These are phyloP conservation scores for Xylota segnis DNA, from an alignment of 2,888 invertebrate genomes.

Conservation along the genomic window DNA sequence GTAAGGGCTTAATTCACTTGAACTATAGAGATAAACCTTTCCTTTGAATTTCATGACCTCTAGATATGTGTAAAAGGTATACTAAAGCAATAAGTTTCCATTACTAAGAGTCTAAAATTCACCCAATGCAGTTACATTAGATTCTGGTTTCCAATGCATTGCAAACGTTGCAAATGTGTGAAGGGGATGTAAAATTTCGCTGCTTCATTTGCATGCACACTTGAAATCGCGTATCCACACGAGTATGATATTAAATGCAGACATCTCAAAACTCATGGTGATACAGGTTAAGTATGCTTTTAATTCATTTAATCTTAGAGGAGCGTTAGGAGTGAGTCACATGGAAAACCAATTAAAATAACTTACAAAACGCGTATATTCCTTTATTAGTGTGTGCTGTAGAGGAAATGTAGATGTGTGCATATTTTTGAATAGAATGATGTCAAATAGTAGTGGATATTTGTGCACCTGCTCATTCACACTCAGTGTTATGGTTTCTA, in stretches of 20 bases:
- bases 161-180: background rate
- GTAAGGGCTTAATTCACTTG: too few relatives aligned
- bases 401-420: background rate
- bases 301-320: background rate
- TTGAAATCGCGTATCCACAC: background rate
- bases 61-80: too few relatives aligned
- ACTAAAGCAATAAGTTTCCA: too few relatives aligned
- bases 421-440: background rate
- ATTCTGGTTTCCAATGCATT: too few relatives aligned
- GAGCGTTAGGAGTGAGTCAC: background rate
- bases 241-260: background rate
- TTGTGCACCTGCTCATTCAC: background rate
- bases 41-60: too few relatives aligned
- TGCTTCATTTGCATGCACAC: background rate
- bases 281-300: background rate
- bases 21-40: too few relatives aligned
- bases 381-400: too few relatives aligned
- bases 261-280: background rate
- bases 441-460: background rate
- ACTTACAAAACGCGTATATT: background rate
- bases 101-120: too few relatives aligned
- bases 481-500: background rate
- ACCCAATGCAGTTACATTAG: too few relatives aligned
- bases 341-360: background rate
- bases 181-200: background rate